Evolutionary conservation across 2,113 vertebrate species (phyloP), one percentile per base, ranked within the genome.

Genomic region (Poeciliopsis occidentalis): DNA sequence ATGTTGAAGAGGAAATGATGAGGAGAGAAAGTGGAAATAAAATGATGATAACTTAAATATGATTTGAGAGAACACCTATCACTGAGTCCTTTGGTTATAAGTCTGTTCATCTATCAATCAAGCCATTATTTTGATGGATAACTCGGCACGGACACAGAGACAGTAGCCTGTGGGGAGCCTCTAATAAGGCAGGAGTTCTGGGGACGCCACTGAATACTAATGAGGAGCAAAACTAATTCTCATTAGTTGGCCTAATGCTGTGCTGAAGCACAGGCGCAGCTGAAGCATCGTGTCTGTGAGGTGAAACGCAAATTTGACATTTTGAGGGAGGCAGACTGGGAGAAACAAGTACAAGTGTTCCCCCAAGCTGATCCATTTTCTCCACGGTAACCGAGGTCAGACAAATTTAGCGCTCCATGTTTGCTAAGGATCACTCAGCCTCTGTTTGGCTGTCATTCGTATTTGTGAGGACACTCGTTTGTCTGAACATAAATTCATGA

Each of bases 281-380:
- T 2, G 32, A 67, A 34, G 47, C 75, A 79, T 63, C 54, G n/a
- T 73, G 73, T 74, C 88, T 77, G 70, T 6, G 44, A 86, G 80
- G 73, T 75, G 79, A 85, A 86, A 86, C 69, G 64, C 75, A 73
- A 79, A 87, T 81, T 75, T 91, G 86, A 89, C 89, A 91, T 90
- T 88, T 89, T 78, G 76, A 85, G 69, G 67, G 78, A 73, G 64
- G 83, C 78, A 86, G 87, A 88, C 73, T 73, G 64, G 74, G 85
- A 84, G 78, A 73, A 79, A 85, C 76, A 86, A 87, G 87, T 70
- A 85, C 87, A 80, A 86, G 80, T n/a, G 74, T 78, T 82, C 87
- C 91, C 90, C 69, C 31, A 12, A 86, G 90, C 86, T 19, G 67
- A 80, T 75, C 66, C 69, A 63, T 76, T 86, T 83, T 78, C 81